These are phyloP conservation scores for Nudaria mundana DNA, from an alignment of 2,888 invertebrate genomes.

Conservation along the genomic window DNA sequence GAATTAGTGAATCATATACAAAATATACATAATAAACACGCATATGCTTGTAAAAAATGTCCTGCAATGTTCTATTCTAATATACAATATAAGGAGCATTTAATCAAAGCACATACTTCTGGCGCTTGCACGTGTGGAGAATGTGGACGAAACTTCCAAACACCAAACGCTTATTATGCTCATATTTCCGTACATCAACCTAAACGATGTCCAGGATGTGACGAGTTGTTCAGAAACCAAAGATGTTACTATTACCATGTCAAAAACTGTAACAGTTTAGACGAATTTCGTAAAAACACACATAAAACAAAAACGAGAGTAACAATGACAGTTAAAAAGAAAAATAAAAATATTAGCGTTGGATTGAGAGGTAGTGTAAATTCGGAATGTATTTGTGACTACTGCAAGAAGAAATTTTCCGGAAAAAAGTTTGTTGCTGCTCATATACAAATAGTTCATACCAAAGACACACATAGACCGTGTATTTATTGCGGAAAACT, in stretches of 20 bases:
- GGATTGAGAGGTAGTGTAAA: constrained; percentile 55
- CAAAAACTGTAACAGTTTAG: constrained; percentile 55
- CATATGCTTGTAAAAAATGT: constrained; percentile 58
- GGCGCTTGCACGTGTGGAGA: constrained; percentile 58
- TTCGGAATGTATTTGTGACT: constrained; percentile 60
- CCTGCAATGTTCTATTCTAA: constrained; percentile 45
- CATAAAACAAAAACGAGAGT: constrained; percentile 42
- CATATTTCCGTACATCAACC: constrained; percentile 51
- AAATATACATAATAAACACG: constrained; percentile 37
- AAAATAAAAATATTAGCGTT: constrained; percentile 47
- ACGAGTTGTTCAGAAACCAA: constrained; percentile 57
- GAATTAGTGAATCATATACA: constrained; percentile 50
- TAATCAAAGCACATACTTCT: constrained; percentile 42
- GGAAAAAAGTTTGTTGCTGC: constrained; percentile 61
- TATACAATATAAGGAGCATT: constrained; percentile 41
- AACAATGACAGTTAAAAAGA: constrained; percentile 47
- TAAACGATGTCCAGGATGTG: constrained; percentile 59
- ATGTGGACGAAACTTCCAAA: constrained; percentile 57
- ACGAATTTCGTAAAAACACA: constrained; percentile 35
- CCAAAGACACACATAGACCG: constrained; percentile 60
- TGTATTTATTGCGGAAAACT: constrained; percentile 62
- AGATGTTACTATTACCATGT: constrained; percentile 61
- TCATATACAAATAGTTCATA: constrained; percentile 70
- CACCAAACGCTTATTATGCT: constrained; percentile 48
- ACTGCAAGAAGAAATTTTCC: constrained; percentile 62